Base-by-base conservation (phyloP, 2,113 vertebrate genomes). In the Eleginops maclovinus region DNA sequence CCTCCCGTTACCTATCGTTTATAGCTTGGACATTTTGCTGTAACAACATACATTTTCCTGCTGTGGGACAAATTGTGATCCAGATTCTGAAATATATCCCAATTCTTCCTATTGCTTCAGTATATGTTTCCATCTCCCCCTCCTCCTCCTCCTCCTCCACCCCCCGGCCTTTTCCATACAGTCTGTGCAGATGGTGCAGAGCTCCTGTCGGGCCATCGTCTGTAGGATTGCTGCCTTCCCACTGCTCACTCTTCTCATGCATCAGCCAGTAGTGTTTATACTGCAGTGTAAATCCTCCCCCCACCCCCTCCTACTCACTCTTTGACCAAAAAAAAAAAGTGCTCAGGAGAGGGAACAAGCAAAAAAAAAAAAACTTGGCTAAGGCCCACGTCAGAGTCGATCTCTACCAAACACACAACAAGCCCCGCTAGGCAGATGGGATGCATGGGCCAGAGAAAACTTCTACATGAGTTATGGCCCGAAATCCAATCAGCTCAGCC, bases 351-450 rank as follows among this genome's bases (percentile, higher is more conserved):
- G 61, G 36, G 49, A 78, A 73, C 61, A 68, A 59, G 46, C 61
- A 44, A 62, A 84, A 81, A 62, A 69, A 87, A 86, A 85, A 85
- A 87, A 72, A 83, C 56, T 21, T 75, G 87, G 79, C 79, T 47
- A 6, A 0, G 28, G 50, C 17, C 70, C 61, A 73, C 26, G 3
- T 49, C 60, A 12, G 70, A 75, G 12, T 75, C 46, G 5, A 68
- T 81, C 77, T 49, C 44, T 43, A 79, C 54, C 54, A 54, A 73
- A 81, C 76, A 79, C 47, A 53, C 60, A 81, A 69, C 51, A 76
- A 82, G 56, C 8, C 54, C 41, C 41, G n/a, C 60, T 56, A 50
- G 50, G 70, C 47, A 69, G 71, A 86, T 61, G 44, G 40, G 50
- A 54, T 19, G 46, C 63, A 40, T 14, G 6, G 36, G 70, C 49